phyloP scores from a whole-genome alignment of 2,888 invertebrate genomes.

The Boloria selene region DNA sequence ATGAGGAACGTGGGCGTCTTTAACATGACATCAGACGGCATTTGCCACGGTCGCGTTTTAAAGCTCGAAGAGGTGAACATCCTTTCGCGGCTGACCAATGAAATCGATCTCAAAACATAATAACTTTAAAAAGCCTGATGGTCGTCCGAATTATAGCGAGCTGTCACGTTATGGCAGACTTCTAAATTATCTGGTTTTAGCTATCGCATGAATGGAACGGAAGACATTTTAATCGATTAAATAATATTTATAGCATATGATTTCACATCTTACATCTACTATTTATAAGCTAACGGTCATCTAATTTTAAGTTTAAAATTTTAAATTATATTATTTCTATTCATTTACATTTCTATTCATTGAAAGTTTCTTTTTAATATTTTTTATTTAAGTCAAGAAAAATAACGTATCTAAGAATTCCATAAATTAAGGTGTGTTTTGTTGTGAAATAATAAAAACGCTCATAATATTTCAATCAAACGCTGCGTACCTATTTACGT shows the following conservation, averaged over 20 bases:
- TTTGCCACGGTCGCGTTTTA: slow-evolving; percentile 48
- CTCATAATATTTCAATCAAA: no score
- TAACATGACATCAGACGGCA: slow-evolving; percentile 66
- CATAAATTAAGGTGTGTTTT: no score
- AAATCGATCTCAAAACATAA: slow-evolving; percentile 56
- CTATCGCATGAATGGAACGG: slow-evolving; percentile 31
- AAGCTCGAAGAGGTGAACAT: slow-evolving; percentile 66
- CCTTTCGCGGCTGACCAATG: slow-evolving; percentile 65
- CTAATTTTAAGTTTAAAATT: no score
- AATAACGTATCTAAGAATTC: no score
- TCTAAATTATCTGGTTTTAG: slow-evolving; percentile 34
- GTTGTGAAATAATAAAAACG: no score
- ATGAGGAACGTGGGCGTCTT: slow-evolving; percentile 51
- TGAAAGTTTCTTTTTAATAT: no score
- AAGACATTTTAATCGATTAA: slow-evolving; percentile 21
- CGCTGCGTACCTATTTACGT: no score
- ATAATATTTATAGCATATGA: neutral
- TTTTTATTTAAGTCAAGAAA: no score
- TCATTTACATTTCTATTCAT: no score
- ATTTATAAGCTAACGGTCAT: no score
- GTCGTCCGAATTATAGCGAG: slow-evolving; percentile 47
- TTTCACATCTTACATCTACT: neutral
- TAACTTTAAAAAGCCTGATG: slow-evolving; percentile 60
- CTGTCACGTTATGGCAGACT: slow-evolving; percentile 39
- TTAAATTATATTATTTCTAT: no score